Percentiles rank a stretch among this genome's conserved stretches.
Conservation (phyloP, 1,140 invertebrate species). For the Carcinoscorpius rotundicauda region DNA sequence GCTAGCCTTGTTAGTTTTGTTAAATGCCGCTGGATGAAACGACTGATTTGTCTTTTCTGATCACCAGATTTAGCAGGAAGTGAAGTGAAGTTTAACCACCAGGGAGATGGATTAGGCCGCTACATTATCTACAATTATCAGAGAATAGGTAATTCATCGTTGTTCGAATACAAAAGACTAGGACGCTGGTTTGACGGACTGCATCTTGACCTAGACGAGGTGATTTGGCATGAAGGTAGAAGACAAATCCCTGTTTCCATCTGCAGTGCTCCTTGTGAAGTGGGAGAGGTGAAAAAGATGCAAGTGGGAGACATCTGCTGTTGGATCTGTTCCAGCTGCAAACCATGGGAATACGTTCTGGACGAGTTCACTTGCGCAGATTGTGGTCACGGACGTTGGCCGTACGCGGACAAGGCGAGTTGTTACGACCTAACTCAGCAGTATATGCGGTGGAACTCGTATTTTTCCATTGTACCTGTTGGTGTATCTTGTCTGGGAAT, state of each 20-base stretch:
- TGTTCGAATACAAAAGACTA: constrained; percentile 33
- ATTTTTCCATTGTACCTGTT: constrained; percentile 44
- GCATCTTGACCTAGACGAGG: constrained; percentile 41
- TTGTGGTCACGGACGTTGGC: constrained; percentile 40
- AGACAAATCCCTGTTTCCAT: constrained; percentile 43
- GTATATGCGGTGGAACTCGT: constrained; percentile 44
- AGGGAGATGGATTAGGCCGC: constrained; percentile 52
- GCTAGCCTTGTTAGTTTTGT: too few species aligned
- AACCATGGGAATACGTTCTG: constrained; percentile 42
- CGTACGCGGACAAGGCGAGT: constrained; percentile 31
- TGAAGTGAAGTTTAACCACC: constrained; percentile 49
- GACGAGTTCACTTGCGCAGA: constrained; percentile 45
- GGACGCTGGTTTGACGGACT: constrained; percentile 37
- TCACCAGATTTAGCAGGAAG: constrained; percentile 47
- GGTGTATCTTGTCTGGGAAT: constrained; percentile 42
- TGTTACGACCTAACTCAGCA: constrained; percentile 37
- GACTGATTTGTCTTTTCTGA: too few species aligned
- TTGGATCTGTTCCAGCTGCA: constrained; percentile 42
- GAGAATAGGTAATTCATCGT: constrained; percentile 23
- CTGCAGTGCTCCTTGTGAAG: constrained; percentile 51
- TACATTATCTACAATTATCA: constrained; percentile 50
- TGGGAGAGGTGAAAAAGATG: constrained; percentile 54
- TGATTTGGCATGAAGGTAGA: constrained; percentile 26
- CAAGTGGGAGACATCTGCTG: constrained; percentile 39
- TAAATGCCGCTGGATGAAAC: too few species aligned